A percentile compares a stretch with the other conserved stretches of the same genome.
Conservation (phyloP, 2,113 vertebrate genomes). For the Lepidothrix coronata region DNA sequence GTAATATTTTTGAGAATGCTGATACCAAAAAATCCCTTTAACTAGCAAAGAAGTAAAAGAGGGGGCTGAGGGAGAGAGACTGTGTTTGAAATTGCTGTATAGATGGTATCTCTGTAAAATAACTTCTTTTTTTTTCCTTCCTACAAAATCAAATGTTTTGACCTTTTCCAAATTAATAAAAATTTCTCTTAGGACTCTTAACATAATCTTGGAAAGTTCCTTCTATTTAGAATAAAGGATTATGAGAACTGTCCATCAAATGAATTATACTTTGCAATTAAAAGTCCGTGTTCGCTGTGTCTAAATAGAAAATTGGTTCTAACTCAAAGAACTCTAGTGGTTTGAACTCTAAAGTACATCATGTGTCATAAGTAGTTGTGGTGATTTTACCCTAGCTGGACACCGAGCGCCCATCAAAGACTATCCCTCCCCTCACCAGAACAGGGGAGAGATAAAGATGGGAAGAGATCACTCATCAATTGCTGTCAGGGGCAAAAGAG, state of each 20-base stretch:
- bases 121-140: neutral
- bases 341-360: neutral
- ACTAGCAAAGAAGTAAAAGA: neutral
- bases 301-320: neutral
- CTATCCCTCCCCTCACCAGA: neutral
- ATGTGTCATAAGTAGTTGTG: neutral
- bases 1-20: neutral
- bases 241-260: neutral
- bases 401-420: neutral
- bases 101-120: neutral
- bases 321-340: neutral
- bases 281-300: neutral
- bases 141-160: neutral
- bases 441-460: neutral
- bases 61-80: accelerated
- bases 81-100: neutral
- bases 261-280: neutral
- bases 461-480: neutral
- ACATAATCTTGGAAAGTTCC: neutral
- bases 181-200: neutral
- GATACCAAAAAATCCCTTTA: neutral
- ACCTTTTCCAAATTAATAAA: neutral
- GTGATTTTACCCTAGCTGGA: neutral
- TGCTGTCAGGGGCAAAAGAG: neutral
- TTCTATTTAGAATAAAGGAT: neutral